Evolutionary conservation across 2,113 vertebrate genomes (phyloP).

Genomic region (Lucifuga dentata): DNA sequence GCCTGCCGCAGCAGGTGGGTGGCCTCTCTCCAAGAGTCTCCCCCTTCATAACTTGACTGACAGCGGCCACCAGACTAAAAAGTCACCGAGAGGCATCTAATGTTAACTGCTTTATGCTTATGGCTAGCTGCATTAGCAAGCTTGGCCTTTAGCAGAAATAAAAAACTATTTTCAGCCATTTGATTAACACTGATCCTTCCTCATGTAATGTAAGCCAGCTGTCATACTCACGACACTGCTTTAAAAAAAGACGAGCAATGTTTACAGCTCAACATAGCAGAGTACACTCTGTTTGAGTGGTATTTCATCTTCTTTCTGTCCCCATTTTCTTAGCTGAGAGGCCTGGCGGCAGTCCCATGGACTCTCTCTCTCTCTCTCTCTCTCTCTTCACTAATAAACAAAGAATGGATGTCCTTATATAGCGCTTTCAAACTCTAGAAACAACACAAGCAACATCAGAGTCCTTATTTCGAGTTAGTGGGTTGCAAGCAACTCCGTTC

Average conservation of each 20-base stretch:
- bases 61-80: constrained; percentile 2
- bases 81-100: constrained; percentile 24
- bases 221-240: constrained; percentile 40
- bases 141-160: constrained; percentile 50
- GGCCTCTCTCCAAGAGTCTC: constrained; percentile 1
- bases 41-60: constrained; percentile 7
- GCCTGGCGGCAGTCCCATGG: constrained; percentile 72
- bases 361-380: too few species aligned
- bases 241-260: constrained; percentile 33
- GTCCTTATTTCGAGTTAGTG: constrained; percentile 24
- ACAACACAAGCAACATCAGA: constrained; percentile 52
- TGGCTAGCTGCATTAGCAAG: constrained; percentile 39
- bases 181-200: constrained; percentile 65
- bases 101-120: constrained; percentile 28
- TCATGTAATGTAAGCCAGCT: constrained; percentile 71
- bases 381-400: constrained; percentile 81
- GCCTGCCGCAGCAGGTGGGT: constrained; percentile 20
- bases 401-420: constrained; percentile 81
- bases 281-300: constrained; percentile 52
- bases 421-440: constrained; percentile 65
- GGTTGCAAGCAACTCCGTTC: constrained; percentile 11
- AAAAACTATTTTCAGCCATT: constrained; percentile 70
- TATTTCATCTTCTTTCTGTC: constrained; percentile 59
- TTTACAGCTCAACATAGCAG: constrained; percentile 62
- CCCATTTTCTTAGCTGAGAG: constrained; percentile 55